Conservation (phyloP, 2,113 vertebrate genomes). For the Cepphus grylle region DNA sequence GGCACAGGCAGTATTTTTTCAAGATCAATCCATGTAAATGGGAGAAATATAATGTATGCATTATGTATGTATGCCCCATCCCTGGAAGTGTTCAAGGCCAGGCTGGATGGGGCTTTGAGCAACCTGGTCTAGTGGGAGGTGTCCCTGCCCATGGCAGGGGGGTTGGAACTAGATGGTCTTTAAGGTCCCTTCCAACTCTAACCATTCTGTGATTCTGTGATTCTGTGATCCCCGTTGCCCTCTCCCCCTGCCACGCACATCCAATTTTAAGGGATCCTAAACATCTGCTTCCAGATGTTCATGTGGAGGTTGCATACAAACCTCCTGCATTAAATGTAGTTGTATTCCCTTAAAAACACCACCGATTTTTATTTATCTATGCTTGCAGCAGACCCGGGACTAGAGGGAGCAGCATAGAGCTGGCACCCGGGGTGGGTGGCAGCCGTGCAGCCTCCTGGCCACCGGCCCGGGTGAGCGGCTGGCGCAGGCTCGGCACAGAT, state of each 20-base stretch:
- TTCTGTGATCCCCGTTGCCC: neutral
- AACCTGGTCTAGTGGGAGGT: too few species aligned
- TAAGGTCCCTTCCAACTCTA: too few species aligned
- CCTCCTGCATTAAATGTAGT: neutral
- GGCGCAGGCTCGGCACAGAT: rapidly evolving
- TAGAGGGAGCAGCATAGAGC: neutral
- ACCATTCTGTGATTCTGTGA: too few species aligned
- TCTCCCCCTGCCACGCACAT: neutral
- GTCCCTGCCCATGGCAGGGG: too few species aligned
- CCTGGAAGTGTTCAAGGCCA: too few species aligned
- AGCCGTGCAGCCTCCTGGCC: neutral
- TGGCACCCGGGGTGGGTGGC: rapidly evolving
- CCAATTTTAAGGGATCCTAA: neutral
- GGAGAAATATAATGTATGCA: too few species aligned
- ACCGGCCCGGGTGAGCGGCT: rapidly evolving
- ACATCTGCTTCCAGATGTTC: neutral
- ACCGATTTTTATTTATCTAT: neutral
- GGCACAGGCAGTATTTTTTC: too few species aligned
- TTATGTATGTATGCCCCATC: too few species aligned
- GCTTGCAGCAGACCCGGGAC: neutral
- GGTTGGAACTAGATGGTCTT: too few species aligned
- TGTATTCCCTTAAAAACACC: neutral
- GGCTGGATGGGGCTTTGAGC: too few species aligned
- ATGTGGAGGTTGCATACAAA: neutral
- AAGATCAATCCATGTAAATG: too few species aligned